Conservation (phyloP, 2,888 invertebrate genomes). For the Pristionchus entomophagus region DNA sequence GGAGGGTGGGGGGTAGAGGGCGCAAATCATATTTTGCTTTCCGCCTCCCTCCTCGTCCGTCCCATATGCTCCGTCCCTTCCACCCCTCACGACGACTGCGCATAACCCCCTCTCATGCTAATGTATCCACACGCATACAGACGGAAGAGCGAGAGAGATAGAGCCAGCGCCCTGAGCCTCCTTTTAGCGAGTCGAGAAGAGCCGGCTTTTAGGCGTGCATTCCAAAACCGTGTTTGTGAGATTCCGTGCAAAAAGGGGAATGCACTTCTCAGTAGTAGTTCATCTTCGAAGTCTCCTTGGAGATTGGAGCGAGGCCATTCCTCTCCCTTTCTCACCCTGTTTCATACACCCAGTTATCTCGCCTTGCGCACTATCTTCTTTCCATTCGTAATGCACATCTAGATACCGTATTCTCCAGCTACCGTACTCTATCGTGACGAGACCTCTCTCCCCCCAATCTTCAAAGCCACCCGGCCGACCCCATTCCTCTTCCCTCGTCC, state of each 20-base stretch:
- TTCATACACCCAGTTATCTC: no score
- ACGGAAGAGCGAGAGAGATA: neutral
- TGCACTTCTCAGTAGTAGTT: no score
- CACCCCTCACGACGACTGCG: neutral
- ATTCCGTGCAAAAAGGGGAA: no score
- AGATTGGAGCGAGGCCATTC: neutral
- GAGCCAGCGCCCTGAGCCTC: neutral
- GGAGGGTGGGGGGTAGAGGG: neutral
- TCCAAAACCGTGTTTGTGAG: no score
- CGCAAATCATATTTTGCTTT: constrained; percentile 36
- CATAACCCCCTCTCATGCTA: constrained; percentile 33
- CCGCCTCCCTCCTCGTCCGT: neutral
- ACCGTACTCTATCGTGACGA: neutral
- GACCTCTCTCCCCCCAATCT: no score
- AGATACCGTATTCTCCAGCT: neutral
- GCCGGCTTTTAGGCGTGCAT: neutral
- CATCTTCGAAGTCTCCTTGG: neutral
- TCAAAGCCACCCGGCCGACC: constrained; percentile 1
- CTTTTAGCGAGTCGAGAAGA: neutral
- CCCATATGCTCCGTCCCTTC: neutral
- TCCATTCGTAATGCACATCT: no score
- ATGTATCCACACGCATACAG: constrained; percentile 32
- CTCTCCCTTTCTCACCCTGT: neutral
- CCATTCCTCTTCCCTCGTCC: constrained; percentile 5
- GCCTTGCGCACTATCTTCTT: no score